Conservation (phyloP, 1,140 invertebrate species). For the Holotrichia oblita region DNA sequence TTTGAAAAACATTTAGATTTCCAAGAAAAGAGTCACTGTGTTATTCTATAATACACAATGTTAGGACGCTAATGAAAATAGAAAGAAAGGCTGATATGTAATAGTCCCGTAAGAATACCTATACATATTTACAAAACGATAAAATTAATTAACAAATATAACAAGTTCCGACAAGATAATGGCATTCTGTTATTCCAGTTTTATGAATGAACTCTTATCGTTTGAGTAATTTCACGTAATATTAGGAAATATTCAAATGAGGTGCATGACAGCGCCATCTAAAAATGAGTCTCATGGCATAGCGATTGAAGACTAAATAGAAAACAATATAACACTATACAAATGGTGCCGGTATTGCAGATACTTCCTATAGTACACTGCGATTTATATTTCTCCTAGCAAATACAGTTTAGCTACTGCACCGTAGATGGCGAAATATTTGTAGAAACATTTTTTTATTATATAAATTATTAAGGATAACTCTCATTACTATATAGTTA, state of each 20-base stretch:
- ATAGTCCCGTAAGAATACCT: background rate
- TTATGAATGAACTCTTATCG: slow-evolving; percentile 26
- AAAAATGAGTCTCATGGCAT: background rate
- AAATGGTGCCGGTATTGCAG: no score
- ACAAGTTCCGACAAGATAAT: slow-evolving; percentile 14
- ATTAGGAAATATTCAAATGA: background rate
- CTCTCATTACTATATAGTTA: no score
- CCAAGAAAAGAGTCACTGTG: background rate
- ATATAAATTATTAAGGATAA: no score
- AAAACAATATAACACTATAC: no score
- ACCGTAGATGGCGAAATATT: no score
- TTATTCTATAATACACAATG: background rate
- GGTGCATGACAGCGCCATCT: no score
- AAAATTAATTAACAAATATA: slow-evolving; percentile 25
- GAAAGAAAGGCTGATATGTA: no score
- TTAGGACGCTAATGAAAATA: background rate
- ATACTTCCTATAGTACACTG: no score
- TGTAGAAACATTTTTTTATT: no score
- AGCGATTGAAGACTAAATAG: no score
- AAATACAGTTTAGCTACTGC: no score
- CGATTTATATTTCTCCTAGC: no score
- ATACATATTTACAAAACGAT: slow-evolving; percentile 2
- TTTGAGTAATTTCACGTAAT: slow-evolving; percentile 1
- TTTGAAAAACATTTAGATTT: slow-evolving; percentile 15
- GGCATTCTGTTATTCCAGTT: background rate